A percentile compares a stretch with the other conserved stretches of the same genome.
These are phyloP conservation scores for Malurus elegans DNA, from an alignment of 2,113 vertebrate species.

Conservation along the genomic window DNA sequence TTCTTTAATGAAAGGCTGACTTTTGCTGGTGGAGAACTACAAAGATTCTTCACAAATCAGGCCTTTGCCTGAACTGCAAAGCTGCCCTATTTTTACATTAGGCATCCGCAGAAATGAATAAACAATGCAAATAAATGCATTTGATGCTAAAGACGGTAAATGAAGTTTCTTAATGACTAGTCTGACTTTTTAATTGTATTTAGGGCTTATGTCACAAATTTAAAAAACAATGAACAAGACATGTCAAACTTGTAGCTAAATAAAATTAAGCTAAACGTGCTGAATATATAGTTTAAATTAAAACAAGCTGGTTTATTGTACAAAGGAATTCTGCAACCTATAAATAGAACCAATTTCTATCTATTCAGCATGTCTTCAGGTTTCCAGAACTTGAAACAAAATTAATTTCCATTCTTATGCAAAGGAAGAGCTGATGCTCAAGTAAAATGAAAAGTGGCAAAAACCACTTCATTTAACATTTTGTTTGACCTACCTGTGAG, in stretches of 20 bases:
- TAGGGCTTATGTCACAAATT: neutral
- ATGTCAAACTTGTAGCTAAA: neutral
- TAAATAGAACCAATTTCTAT: conserved; percentile 26
- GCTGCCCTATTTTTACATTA: neutral
- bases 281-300: conserved; percentile 36
- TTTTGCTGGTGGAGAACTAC: neutral
- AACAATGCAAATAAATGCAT: neutral
- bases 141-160: conserved; percentile 19
- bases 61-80: neutral
- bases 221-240: neutral
- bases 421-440: neutral
- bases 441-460: neutral
- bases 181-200: neutral
- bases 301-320: conserved; percentile 23
- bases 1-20: neutral
- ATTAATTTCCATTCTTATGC: neutral
- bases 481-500: neutral
- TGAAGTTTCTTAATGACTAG: conserved; percentile 1
- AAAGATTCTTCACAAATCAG: neutral
- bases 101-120: conserved; percentile 13
- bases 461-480: neutral
- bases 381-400: conserved; percentile 7
- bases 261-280: conserved; percentile 26
- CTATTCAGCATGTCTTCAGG: conserved; percentile 13
- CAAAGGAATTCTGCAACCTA: conserved; percentile 14